These are phyloP conservation scores for Ictidomys tridecemlineatus DNA, from an alignment of 2,113 vertebrate species.

Conservation along the genomic window DNA sequence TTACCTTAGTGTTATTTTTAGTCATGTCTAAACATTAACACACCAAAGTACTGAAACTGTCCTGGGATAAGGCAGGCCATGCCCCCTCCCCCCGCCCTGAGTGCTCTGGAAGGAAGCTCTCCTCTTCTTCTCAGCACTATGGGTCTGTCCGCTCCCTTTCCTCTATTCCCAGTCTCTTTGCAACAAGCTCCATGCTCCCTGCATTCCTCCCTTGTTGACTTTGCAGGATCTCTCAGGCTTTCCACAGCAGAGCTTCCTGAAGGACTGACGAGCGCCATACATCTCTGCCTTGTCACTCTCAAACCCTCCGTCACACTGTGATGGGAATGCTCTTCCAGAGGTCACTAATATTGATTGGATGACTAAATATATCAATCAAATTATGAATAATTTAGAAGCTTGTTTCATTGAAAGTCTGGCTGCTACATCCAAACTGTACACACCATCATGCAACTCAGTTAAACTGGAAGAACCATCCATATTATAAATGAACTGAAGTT, in stretches of 20 bases:
- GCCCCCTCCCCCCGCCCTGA: too few species aligned
- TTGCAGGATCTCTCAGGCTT: background rate
- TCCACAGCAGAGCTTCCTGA: fast-evolving
- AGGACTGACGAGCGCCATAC: background rate
- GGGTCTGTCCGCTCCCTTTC: background rate
- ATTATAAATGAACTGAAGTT: background rate
- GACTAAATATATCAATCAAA: background rate
- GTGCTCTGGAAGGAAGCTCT: background rate
- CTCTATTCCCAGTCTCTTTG: background rate
- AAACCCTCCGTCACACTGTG: background rate
- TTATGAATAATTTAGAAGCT: background rate
- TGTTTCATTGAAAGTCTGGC: background rate
- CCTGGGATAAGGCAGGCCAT: background rate
- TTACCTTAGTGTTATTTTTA: background rate
- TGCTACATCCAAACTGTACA: background rate
- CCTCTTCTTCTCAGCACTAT: background rate
- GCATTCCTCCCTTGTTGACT: background rate
- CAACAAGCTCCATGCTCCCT: background rate
- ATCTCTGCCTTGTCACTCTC: background rate
- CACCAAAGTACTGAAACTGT: background rate
- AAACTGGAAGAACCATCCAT: background rate
- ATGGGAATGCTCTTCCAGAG: background rate
- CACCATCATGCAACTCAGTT: background rate
- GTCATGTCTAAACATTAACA: background rate
- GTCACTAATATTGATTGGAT: background rate